Percentiles rank a stretch among this genome's conserved stretches.
Evolutionary conservation across 2,888 invertebrate genomes (phyloP).

Genomic region (Eristalinus aeneus): DNA sequence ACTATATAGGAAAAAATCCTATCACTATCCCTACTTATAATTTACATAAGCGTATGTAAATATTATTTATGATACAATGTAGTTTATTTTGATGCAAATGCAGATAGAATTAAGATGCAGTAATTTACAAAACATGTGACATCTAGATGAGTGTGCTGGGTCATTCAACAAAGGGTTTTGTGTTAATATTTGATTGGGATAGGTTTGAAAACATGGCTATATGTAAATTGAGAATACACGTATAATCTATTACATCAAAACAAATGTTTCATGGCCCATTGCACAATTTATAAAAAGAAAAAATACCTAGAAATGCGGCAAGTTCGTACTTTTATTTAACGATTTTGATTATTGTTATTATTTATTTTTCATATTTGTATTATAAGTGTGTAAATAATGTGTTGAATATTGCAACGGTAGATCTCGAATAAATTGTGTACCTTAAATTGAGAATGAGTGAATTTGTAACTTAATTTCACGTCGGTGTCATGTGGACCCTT

Average conservation of each 20-base stretch:
- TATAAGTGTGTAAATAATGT: conserved; percentile 30
- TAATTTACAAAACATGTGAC: neutral
- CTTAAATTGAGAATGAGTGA: conserved; percentile 57
- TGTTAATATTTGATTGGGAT: no score
- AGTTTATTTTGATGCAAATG: conserved; percentile 17
- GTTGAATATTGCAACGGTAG: conserved; percentile 43
- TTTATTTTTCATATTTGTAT: neutral
- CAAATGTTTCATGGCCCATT: neutral
- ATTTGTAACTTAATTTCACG: conserved; percentile 30
- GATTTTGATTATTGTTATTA: neutral
- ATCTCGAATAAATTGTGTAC: conserved; percentile 68
- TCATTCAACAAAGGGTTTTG: neutral
- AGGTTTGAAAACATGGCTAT: no score
- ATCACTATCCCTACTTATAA: conserved; percentile 81
- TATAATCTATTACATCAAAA: neutral
- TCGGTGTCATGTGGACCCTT: neutral
- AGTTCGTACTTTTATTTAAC: neutral
- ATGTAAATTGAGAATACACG: neutral
- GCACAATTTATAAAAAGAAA: neutral
- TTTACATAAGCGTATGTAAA: conserved; percentile 74
- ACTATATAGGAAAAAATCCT: conserved; percentile 80
- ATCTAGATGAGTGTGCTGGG: neutral
- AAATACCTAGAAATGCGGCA: neutral
- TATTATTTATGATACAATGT: conserved; percentile 41
- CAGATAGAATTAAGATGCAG: neutral